Conservation (phyloP, 1,140 invertebrate genomes). For the Drosophila albomicans region DNA sequence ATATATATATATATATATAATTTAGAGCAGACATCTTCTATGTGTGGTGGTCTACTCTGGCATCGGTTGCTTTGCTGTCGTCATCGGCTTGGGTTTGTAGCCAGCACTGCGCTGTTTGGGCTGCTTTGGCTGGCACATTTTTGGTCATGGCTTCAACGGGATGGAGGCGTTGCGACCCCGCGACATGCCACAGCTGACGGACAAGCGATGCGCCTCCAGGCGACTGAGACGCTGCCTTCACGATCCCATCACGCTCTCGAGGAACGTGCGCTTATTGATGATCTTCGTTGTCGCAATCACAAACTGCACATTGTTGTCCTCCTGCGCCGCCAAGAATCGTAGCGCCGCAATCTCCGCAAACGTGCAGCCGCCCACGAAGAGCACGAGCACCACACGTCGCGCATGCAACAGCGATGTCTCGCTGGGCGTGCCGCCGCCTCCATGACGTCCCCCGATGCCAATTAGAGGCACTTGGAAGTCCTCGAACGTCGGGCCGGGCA, state of each 20-base stretch:
- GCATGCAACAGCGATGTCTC: constrained; percentile 89
- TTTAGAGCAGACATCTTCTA: not conserved
- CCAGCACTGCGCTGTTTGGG: constrained; percentile 5
- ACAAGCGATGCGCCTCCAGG: constrained; percentile 50
- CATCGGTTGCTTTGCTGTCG: constrained; percentile 4
- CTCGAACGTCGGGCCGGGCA: constrained; percentile 87
- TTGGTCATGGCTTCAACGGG: constrained; percentile 42
- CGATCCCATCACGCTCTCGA: constrained; percentile 84
- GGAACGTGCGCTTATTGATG: constrained; percentile 95
- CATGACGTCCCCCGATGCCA: constrained; percentile 85
- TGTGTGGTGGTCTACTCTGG: constrained; percentile 1
- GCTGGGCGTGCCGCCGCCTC: constrained; percentile 87
- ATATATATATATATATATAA: not conserved
- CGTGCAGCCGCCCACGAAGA: constrained; percentile 98
- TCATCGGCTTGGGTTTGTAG: constrained; percentile 11
- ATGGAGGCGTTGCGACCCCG: constrained; percentile 65
- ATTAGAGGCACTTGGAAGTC: constrained; percentile 86
- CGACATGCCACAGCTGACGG: constrained; percentile 49
- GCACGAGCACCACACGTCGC: constrained; percentile 94
- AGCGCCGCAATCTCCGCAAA: constrained; percentile 97
- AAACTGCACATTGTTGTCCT: constrained; percentile 96
- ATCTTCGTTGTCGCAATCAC: constrained; percentile 96
- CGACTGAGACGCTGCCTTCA: constrained; percentile 64
- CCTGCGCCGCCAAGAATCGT: constrained; percentile 95
- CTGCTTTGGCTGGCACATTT: not conserved